Evolutionary conservation across 1,140 invertebrate genomes (phyloP).

Genomic region (Pogonomyrmex barbatus): DNA sequence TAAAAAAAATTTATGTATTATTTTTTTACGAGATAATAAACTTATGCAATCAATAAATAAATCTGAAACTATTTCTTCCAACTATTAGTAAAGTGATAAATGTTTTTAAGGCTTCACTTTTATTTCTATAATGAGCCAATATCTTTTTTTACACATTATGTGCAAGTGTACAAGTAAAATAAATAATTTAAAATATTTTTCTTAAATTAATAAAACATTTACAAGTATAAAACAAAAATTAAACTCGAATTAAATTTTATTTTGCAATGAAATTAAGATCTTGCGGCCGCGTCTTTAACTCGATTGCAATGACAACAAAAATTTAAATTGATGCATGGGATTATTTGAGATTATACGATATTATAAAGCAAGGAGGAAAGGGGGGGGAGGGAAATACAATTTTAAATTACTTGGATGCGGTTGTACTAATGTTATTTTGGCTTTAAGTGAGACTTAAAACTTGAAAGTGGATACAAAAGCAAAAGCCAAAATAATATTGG

Average conservation of each 20-base stretch:
- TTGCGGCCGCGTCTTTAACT: too few relatives aligned
- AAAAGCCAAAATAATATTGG: too few relatives aligned
- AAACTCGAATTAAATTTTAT: background rate
- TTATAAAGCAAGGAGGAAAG: too few relatives aligned
- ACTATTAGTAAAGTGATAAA: background rate
- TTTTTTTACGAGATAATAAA: background rate
- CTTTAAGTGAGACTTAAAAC: too few relatives aligned
- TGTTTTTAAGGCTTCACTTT: background rate
- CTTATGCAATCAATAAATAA: background rate
- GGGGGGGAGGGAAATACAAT: too few relatives aligned
- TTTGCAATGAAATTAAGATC: background rate
- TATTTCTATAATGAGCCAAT: background rate
- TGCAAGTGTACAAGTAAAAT: background rate
- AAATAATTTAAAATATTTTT: background rate
- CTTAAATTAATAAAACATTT: slow-evolving; percentile 7
- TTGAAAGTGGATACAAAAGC: too few relatives aligned
- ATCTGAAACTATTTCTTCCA: background rate
- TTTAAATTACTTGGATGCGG: too few relatives aligned
- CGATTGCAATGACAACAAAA: background rate
- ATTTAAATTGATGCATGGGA: background rate
- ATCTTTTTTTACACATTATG: background rate
- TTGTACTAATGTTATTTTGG: too few relatives aligned
- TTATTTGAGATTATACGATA: too few relatives aligned
- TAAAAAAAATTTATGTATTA: background rate
- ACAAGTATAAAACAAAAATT: background rate